Evolutionary conservation across 1,140 invertebrate species (phyloP).

Genomic region (Antheraea pernyi): DNA sequence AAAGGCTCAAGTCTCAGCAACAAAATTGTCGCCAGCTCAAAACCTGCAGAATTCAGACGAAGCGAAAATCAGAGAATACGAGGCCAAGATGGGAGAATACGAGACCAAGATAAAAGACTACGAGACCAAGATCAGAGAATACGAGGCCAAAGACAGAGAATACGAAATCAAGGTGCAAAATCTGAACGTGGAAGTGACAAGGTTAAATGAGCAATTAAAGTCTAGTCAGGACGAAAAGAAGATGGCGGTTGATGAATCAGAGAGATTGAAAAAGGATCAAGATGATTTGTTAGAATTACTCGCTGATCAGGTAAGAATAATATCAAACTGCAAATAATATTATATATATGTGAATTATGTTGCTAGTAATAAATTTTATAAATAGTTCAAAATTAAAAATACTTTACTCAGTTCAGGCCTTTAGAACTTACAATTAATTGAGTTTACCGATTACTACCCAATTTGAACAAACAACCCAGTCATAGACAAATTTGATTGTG

Average conservation of each 20-base stretch:
- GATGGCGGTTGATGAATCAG: constrained; percentile 76
- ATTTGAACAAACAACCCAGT: no score
- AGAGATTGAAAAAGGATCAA: constrained; percentile 91
- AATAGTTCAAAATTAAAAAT: no score
- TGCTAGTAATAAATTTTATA: no score
- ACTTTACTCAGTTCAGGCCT: no score
- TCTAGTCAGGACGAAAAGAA: constrained; percentile 30
- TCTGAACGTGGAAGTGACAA: constrained; percentile 30
- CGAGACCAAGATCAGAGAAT: constrained; percentile 9
- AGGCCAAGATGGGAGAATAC: constrained; percentile 3
- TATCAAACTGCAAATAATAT: no score
- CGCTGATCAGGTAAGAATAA: constrained; percentile 81
- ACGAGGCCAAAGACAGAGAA: constrained; percentile 17
- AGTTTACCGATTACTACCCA: no score
- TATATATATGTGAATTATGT: no score
- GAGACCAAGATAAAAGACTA: constrained; percentile 18
- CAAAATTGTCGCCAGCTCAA: neutral
- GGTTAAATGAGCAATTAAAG: constrained; percentile 32
- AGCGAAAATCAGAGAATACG: constrained; percentile 27
- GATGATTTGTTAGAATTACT: constrained; percentile 93
- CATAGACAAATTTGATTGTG: no score
- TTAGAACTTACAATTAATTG: no score
- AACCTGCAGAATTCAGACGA: constrained; percentile 15
- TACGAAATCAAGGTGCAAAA: constrained; percentile 37
- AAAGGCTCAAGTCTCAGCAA: constrained; percentile 84